Base-by-base conservation (phyloP, 1,140 invertebrate species). In the Notospermus geniculatus region DNA sequence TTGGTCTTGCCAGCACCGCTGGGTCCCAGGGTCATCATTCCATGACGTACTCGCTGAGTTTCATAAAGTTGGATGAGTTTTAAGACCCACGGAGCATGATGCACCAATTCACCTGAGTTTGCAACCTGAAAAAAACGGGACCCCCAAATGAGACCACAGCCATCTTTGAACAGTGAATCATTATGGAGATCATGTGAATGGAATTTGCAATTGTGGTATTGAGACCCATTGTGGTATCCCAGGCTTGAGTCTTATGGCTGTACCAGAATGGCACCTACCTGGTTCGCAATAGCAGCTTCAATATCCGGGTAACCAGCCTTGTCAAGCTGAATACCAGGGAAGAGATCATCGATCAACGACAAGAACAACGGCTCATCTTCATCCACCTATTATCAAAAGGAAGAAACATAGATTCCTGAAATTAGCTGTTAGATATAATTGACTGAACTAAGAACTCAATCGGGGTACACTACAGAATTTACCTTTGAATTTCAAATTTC, bases 301-400 rank as follows among this genome's bases (percentile, higher is more conserved):
- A 82, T 84, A 62, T 95, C 90, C 0, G 88, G 88, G 75, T 98
- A 95, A 1, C 89, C 87, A 27, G 92, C 95, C 78, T 95, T 97
- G 77, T 97, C 94, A n/a, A 97, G 84, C 0, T 86, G 85, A 64
- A 94, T 91, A 81, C 95, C 97, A 11, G 95, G 95, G 80, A 97
- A 97, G 63, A 98, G 83, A 84, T 98, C 95, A 50, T 94, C 90
- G 32, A 98, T 93, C 15, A 97, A 80, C 0, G 94, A 97, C 81
- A 97, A 92, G 71, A 98, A 98, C 0, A 98, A 82, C 0, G 95
- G 95, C 74, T 98, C 95, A 78, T 98, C 95, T 82, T 98, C 95
- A 76, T 98, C 94, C 23, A 93, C 69, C 71, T 78, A 62, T 2
- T 41, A 57, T 23, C 15, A 53, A 22, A 56, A 62, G 36, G 30